phyloP scores from a whole-genome alignment of 2,113 vertebrate species.

The Erythrolamprus reginae region DNA sequence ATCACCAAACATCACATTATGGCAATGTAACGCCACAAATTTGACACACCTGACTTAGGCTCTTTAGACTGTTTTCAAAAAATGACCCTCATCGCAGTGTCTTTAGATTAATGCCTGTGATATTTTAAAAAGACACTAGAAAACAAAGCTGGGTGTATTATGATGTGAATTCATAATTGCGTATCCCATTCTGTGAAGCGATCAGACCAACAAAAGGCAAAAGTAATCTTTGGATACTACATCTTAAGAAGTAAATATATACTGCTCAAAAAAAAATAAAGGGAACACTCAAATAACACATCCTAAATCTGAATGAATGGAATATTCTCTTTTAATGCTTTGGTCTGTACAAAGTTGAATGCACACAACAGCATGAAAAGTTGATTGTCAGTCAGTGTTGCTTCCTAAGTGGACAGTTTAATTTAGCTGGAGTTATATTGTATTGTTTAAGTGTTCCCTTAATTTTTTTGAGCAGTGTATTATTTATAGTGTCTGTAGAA shows the following conservation, averaged over 20 bases:
- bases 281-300: no score
- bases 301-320: no score
- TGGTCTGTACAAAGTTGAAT: no score
- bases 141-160: neutral
- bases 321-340: no score
- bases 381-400: no score
- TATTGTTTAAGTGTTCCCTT: no score
- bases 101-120: neutral
- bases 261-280: no score
- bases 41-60: neutral
- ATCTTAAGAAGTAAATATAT: neutral
- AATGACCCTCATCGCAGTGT: neutral
- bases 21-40: fast-evolving
- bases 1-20: no score
- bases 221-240: neutral
- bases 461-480: no score
- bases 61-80: neutral
- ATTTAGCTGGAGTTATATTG: no score
- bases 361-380: no score
- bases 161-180: neutral
- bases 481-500: neutral
- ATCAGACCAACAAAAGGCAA: neutral
- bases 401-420: no score
- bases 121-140: neutral
- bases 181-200: neutral